Evolutionary conservation across 2,888 invertebrate genomes (phyloP).

Genomic region (Lordiphosa andalusiaca): DNA sequence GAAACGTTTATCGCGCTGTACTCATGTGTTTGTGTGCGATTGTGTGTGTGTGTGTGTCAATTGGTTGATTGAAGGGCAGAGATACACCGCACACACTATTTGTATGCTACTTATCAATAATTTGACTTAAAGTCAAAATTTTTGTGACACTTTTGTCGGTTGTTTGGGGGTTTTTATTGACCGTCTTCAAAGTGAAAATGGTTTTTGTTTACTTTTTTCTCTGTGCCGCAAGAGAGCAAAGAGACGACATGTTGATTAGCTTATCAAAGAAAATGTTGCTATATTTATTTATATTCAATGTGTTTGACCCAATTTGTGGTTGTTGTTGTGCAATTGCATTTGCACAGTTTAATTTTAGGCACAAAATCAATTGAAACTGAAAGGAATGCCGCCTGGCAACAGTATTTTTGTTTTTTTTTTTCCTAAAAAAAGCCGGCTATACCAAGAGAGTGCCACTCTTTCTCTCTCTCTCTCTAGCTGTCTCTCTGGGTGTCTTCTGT

Average conservation of each 20-base stretch:
- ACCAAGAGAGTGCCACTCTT: conserved; percentile 4
- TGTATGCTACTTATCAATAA: too few species aligned
- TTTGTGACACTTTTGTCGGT: too few species aligned
- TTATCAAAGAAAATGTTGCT: conserved; percentile 41
- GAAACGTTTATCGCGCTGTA: conserved; percentile 58
- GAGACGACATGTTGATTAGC: conserved; percentile 3
- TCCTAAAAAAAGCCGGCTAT: conserved; percentile 33
- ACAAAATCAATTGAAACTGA: conserved; percentile 70
- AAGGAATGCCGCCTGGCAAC: conserved; percentile 37
- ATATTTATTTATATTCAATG: conserved; percentile 71
- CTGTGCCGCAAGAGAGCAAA: too few species aligned
- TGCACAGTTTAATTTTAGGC: conserved; percentile 13
- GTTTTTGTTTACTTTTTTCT: conserved; percentile 6
- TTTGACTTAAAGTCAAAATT: too few species aligned
- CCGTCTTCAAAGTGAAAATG: conserved; percentile 13
- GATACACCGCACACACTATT: neutral
- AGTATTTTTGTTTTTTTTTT: conserved; percentile 8
- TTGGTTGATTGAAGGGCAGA: conserved; percentile 37
- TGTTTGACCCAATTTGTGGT: conserved; percentile 59
- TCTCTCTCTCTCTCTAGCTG: neutral
- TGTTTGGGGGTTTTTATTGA: neutral
- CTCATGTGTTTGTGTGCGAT: conserved; percentile 1
- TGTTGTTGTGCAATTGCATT: conserved; percentile 35
- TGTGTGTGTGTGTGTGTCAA: conserved; percentile 17
- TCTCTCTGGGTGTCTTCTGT: too few species aligned